A percentile compares a stretch with the other conserved stretches of the same genome.
phyloP scores from a whole-genome alignment of 2,113 vertebrate species.

The Chrysochloris asiatica region DNA sequence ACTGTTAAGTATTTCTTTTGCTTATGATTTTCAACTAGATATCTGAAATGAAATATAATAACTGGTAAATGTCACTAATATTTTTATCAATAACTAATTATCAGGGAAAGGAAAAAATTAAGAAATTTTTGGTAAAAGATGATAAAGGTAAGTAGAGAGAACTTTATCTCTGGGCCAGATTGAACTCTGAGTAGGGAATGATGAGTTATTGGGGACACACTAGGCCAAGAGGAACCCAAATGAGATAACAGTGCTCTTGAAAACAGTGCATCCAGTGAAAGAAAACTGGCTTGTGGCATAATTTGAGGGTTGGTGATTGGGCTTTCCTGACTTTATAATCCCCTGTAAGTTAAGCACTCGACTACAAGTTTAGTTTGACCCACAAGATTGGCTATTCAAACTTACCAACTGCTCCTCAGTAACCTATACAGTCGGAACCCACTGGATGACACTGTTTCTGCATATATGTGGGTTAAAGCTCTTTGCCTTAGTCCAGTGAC shows the following conservation, averaged over 20 bases:
- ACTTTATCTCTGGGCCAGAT: neutral
- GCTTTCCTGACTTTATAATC: neutral
- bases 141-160: neutral
- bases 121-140: neutral
- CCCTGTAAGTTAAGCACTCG: too few relatives aligned
- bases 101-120: neutral
- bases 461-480: neutral
- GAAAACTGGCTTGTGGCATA: neutral
- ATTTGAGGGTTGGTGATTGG: neutral
- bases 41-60: neutral
- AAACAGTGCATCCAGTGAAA: neutral
- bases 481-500: neutral
- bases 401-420: too few relatives aligned
- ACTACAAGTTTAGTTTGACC: too few relatives aligned
- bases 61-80: neutral
- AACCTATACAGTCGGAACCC: too few relatives aligned
- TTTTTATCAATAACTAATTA: neutral
- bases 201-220: neutral
- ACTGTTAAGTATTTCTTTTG: constrained; percentile 1
- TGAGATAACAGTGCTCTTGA: neutral
- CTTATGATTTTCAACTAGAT: neutral
- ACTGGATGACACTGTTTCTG: neutral
- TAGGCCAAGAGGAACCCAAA: neutral
- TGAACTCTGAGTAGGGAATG: neutral
- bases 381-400: too few relatives aligned